Conservation (phyloP, 1,140 invertebrate genomes). For the Lucilia sericata region DNA sequence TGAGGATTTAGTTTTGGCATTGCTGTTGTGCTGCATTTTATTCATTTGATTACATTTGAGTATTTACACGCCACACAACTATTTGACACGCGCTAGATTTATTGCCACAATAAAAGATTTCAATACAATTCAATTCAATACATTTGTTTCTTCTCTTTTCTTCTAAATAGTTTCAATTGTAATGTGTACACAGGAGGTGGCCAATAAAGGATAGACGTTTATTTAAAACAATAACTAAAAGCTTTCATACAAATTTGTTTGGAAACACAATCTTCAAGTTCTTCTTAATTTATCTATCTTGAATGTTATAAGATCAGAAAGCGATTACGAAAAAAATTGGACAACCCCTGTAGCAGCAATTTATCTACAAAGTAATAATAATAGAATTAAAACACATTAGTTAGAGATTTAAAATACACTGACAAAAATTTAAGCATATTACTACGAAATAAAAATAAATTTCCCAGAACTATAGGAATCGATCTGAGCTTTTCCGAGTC, state of each 20-base stretch:
- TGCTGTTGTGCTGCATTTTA: background rate
- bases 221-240: background rate
- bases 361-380: background rate
- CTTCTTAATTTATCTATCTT: no score
- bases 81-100: conserved; percentile 23
- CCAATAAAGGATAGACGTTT: background rate
- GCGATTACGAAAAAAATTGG: no score
- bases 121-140: conserved; percentile 13
- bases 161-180: conserved; percentile 1
- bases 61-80: conserved; percentile 26
- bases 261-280: no score
- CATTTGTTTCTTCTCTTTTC: background rate
- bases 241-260: no score
- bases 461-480: no score
- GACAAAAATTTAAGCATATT: no score
- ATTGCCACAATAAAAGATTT: conserved; percentile 20
- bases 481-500: no score
- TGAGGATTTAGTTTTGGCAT: background rate
- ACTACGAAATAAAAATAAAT: no score
- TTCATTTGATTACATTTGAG: conserved; percentile 18
- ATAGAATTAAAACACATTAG: background rate
- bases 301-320: no score
- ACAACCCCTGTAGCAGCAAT: background rate
- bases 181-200: background rate
- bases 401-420: background rate